Conservation (phyloP, 2,113 vertebrate genomes). For the Lates calcarifer region DNA sequence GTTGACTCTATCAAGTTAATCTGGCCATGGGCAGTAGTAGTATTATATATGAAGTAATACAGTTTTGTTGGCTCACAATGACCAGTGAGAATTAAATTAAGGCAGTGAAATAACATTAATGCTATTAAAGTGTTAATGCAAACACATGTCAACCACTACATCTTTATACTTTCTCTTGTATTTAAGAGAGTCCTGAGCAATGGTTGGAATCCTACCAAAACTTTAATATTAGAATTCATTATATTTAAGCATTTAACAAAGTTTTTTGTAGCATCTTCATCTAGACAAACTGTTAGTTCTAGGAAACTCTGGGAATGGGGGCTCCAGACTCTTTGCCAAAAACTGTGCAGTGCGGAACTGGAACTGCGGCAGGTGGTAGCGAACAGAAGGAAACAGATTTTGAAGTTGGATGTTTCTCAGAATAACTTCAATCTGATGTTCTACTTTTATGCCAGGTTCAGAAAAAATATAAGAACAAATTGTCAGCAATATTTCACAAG, state of each 20-base stretch:
- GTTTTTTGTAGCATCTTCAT: not conserved
- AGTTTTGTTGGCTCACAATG: not conserved
- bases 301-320: not conserved
- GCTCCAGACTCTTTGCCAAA: not conserved
- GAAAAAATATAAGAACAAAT: not conserved
- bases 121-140: not conserved
- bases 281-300: not conserved
- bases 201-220: not conserved
- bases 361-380: not conserved
- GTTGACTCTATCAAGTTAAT: no score
- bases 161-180: not conserved
- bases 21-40: no score
- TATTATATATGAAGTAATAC: not conserved
- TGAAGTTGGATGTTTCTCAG: slow-evolving; percentile 11
- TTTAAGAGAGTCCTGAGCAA: not conserved
- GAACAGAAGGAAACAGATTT: slow-evolving; percentile 34
- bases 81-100: not conserved
- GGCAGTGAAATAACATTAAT: not conserved
- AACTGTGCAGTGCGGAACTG: not conserved
- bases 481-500: not conserved
- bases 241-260: not conserved
- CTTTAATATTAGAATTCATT: not conserved
- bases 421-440: slow-evolving; percentile 1
- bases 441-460: not conserved
- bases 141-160: not conserved